A percentile compares a stretch with the other conserved stretches of the same genome.
Evolutionary conservation across 1,140 invertebrate species (phyloP).

Genomic region (Drosophila gunungcola): DNA sequence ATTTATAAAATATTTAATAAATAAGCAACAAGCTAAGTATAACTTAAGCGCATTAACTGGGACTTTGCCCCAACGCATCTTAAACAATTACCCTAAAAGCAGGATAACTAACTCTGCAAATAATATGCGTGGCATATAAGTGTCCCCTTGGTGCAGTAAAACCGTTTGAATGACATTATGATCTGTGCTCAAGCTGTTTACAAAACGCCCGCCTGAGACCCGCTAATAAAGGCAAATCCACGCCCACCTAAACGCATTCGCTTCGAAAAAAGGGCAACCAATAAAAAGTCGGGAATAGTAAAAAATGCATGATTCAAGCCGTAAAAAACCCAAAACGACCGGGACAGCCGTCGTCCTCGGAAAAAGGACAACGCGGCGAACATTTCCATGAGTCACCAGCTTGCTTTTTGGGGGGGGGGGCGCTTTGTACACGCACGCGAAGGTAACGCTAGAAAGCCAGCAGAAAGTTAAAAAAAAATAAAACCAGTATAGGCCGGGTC

Average conservation of each 20-base stretch:
- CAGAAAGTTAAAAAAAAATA: constrained; percentile 24
- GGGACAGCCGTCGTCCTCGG: constrained; percentile 30
- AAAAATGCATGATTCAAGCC: constrained; percentile 77
- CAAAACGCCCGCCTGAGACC: constrained; percentile 51
- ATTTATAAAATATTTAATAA: too few relatives aligned
- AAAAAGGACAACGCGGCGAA: constrained; percentile 21
- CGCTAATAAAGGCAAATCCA: constrained; percentile 53
- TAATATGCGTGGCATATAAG: constrained; percentile 14
- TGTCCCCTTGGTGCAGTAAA: constrained; percentile 53
- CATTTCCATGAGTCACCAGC: constrained; percentile 57
- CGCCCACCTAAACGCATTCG: constrained; percentile 31
- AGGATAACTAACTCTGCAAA: constrained; percentile 8
- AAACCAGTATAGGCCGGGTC: constrained; percentile 37
- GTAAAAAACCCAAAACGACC: constrained; percentile 52
- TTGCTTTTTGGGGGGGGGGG: constrained; percentile 2
- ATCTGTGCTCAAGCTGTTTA: constrained; percentile 70
- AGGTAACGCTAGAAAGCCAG: constrained; percentile 41
- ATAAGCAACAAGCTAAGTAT: too few relatives aligned
- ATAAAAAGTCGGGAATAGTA: constrained; percentile 74
- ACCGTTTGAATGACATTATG: constrained; percentile 64
- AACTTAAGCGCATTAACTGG: not conserved
- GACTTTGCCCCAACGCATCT: not conserved
- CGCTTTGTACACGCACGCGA: constrained; percentile 46
- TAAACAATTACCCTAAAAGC: constrained; percentile 39
- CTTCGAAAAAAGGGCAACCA: constrained; percentile 33